Evolutionary conservation across 2,888 invertebrate species (phyloP).

Genomic region (Lordiphosa andalusiaca): DNA sequence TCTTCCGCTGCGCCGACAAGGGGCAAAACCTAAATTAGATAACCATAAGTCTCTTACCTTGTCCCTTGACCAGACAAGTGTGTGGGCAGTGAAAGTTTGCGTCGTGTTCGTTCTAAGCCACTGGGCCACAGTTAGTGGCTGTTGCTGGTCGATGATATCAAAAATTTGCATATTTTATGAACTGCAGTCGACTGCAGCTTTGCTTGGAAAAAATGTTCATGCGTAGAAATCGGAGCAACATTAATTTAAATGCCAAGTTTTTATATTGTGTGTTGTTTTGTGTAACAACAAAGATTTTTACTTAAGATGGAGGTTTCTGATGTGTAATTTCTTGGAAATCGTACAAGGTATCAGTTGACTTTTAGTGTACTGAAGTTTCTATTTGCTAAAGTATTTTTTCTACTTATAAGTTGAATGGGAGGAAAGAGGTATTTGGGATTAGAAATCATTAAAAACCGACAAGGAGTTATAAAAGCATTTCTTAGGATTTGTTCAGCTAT

Average conservation of each 20-base stretch:
- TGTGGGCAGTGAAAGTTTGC: conserved; percentile 55
- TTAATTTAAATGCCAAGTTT: conserved; percentile 5
- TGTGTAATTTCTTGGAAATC: too few species aligned
- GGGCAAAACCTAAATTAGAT: conserved; percentile 43
- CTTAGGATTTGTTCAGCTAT: too few species aligned
- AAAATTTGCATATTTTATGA: conserved; percentile 54
- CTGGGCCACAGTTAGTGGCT: conserved; percentile 28
- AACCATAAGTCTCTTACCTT: conserved; percentile 27
- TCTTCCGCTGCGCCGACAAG: conserved; percentile 40
- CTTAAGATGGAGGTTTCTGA: too few species aligned
- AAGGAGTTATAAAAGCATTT: too few species aligned
- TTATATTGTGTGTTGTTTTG: not conserved
- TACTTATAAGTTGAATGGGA: too few species aligned
- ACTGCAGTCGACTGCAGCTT: conserved; percentile 32
- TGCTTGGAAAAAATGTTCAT: conserved; percentile 19
- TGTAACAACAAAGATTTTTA: too few species aligned
- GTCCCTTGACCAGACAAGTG: conserved; percentile 3
- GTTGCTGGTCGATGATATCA: conserved; percentile 4
- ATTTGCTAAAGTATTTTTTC: too few species aligned
- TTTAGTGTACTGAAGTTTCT: too few species aligned
- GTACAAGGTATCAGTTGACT: too few species aligned
- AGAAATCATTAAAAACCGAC: too few species aligned
- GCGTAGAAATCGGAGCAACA: conserved; percentile 45
- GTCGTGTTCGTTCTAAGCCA: conserved; percentile 52
- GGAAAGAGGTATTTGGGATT: too few species aligned